Conservation (phyloP, 2,797 vertebrate species). For the Acanthis flammea region DNA sequence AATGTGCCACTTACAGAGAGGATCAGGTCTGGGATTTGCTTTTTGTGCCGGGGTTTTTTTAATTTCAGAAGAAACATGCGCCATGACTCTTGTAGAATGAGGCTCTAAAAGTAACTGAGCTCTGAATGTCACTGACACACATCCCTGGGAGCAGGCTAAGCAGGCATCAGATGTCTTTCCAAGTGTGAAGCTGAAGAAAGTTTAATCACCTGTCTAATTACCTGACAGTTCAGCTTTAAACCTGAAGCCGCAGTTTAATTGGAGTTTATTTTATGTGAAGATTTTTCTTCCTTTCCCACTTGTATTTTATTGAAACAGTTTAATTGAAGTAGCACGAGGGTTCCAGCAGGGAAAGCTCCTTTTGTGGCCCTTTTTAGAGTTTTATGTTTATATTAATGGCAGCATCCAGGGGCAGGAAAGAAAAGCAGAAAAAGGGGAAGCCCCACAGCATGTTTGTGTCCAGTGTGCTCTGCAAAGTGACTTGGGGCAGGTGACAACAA, state of each 20-base stretch:
- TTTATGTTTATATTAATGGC: background rate
- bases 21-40: background rate
- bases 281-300: background rate
- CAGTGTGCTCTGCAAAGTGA: background rate
- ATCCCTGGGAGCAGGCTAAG: background rate
- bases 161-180: background rate
- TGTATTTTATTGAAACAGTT: background rate
- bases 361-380: background rate
- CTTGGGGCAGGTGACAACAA: background rate
- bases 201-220: conserved; percentile 45
- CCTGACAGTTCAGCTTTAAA: conserved; percentile 17
- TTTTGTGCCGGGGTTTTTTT: background rate
- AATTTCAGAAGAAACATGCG: background rate
- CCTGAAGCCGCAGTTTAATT: conserved; percentile 29
- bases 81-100: background rate
- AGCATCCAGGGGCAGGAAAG: background rate
- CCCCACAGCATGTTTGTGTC: background rate
- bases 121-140: background rate
- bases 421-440: background rate
- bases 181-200: conserved; percentile 12
- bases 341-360: background rate
- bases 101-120: background rate
- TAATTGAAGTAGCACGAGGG: background rate
- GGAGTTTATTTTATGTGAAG: background rate
- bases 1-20: background rate